These are phyloP conservation scores for Syngnathus acus DNA, from an alignment of 2,797 vertebrate species.

Conservation along the genomic window DNA sequence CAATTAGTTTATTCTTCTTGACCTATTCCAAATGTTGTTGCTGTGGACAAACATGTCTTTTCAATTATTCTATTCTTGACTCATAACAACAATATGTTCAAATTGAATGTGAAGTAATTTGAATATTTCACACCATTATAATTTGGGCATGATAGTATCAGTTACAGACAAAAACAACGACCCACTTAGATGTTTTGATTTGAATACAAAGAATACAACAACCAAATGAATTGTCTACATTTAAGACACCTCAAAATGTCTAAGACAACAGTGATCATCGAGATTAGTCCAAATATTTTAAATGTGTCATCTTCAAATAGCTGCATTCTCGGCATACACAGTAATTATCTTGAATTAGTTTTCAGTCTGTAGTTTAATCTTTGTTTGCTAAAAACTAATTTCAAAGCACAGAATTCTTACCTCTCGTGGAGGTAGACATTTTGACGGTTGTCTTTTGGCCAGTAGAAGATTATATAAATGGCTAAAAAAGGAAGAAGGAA, in stretches of 20 bases:
- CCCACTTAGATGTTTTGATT: not conserved
- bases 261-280: not conserved
- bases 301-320: too few species aligned
- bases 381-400: too few species aligned
- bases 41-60: not conserved
- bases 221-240: not conserved
- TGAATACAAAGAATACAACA: not conserved
- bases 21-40: too few species aligned
- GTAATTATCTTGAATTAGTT: too few species aligned
- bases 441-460: too few species aligned
- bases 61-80: not conserved
- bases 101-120: not conserved
- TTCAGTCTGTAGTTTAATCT: too few species aligned
- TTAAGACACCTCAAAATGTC: not conserved
- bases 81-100: not conserved
- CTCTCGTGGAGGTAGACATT: too few species aligned
- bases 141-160: not conserved
- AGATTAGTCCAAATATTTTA: too few species aligned
- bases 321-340: too few species aligned
- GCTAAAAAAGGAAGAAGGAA: too few species aligned
- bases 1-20: not conserved
- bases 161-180: not conserved
- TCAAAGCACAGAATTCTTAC: too few species aligned
- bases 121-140: not conserved
- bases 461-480: too few species aligned